Conservation (phyloP, 1,140 invertebrate species). For the Mamestra configurata region DNA sequence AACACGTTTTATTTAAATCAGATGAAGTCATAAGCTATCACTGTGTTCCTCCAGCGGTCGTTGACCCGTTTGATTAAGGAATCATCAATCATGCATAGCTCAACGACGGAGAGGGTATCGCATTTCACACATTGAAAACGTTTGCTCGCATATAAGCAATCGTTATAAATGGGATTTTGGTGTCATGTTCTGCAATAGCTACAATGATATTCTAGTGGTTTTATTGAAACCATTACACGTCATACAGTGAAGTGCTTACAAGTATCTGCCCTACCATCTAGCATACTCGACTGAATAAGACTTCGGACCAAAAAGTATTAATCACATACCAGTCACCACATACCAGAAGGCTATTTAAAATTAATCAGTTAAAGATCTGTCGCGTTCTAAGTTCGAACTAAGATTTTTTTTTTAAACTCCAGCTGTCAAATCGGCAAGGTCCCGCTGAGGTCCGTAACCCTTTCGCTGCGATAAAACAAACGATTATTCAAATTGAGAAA, state of each 20-base stretch:
- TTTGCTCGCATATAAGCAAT: slow-evolving; percentile 47
- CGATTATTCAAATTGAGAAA: slow-evolving; percentile 75
- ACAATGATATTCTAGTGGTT: slow-evolving; percentile 2
- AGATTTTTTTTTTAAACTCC: slow-evolving; percentile 31
- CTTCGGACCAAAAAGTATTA: background rate
- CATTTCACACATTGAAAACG: slow-evolving; percentile 78
- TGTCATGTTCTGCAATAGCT: slow-evolving; percentile 47
- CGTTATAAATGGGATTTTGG: slow-evolving; percentile 49
- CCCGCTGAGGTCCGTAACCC: slow-evolving; percentile 71
- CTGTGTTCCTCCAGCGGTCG: slow-evolving; percentile 63
- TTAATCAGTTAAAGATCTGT: slow-evolving; percentile 29
- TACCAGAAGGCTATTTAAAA: slow-evolving; percentile 16
- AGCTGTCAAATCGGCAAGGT: slow-evolving; percentile 54
- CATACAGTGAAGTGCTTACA: background rate
- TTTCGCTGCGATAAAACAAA: slow-evolving; percentile 65
- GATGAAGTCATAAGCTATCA: slow-evolving; percentile 82
- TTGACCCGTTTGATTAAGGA: slow-evolving; percentile 84
- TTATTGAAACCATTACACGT: slow-evolving; percentile 9
- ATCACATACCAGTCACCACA: background rate
- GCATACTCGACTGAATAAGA: slow-evolving; percentile 1
- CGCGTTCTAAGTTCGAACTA: background rate
- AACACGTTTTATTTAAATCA: slow-evolving; percentile 74
- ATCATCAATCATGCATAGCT: slow-evolving; percentile 84
- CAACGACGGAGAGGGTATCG: slow-evolving; percentile 76
- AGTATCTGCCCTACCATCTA: background rate